Conservation (phyloP, 1,140 invertebrate species). For the Heliconius hewitsoni region DNA sequence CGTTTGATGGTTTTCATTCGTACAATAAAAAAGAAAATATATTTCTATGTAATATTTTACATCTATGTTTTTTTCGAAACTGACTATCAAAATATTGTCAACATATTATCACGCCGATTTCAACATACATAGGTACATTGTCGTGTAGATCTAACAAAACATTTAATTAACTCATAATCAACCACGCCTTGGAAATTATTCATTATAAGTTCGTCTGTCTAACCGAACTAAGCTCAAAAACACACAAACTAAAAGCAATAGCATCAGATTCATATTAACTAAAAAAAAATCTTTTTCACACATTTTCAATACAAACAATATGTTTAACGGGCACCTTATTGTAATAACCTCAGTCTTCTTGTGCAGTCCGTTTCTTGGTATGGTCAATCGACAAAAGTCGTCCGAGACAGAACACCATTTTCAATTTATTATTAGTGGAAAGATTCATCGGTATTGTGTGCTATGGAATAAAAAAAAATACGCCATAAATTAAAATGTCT, state of each 20-base stretch:
- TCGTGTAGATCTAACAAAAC: slow-evolving; percentile 55
- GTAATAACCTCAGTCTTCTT: slow-evolving; percentile 65
- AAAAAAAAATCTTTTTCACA: slow-evolving; percentile 51
- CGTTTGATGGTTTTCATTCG: neutral
- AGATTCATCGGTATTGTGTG: slow-evolving; percentile 75
- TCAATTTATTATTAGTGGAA: slow-evolving; percentile 74
- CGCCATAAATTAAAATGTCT: slow-evolving; percentile 78
- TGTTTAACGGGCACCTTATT: slow-evolving; percentile 49
- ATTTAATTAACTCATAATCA: slow-evolving; percentile 71
- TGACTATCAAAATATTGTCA: too few species aligned
- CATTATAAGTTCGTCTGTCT: neutral
- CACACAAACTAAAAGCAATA: neutral
- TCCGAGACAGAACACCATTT: slow-evolving; percentile 66
- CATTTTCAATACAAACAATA: slow-evolving; percentile 54
- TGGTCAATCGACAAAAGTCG: slow-evolving; percentile 63
- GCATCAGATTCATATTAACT: neutral
- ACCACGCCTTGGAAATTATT: slow-evolving; percentile 35
- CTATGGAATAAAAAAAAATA: slow-evolving; percentile 66
- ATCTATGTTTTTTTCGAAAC: too few species aligned
- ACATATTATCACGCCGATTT: neutral
- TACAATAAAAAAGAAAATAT: neutral
- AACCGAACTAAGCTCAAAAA: neutral
- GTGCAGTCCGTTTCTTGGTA: slow-evolving; percentile 78
- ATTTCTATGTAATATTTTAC: too few species aligned
- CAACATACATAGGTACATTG: neutral